A percentile compares a stretch with the other conserved stretches of the same genome.
Evolutionary conservation across 2,113 vertebrate species (phyloP).

Genomic region (Laticauda colubrina): DNA sequence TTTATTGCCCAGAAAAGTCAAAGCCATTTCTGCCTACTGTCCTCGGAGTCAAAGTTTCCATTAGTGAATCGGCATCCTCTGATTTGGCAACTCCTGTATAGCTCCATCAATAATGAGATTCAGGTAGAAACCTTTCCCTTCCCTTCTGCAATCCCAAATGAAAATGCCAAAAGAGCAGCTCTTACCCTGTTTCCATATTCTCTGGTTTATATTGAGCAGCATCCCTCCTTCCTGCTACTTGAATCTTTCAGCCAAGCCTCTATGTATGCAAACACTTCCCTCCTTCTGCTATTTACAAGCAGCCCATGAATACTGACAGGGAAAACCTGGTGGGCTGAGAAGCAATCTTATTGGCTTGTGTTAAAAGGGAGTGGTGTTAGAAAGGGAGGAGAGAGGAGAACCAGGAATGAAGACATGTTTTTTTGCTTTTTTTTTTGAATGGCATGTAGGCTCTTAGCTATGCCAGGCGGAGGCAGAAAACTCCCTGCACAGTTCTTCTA

Average conservation of each 20-base stretch:
- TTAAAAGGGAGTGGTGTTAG: conserved; percentile 44
- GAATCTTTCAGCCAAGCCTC: conserved; percentile 10
- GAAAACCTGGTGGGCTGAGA: conserved; percentile 35
- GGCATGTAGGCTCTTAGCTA: conserved; percentile 14
- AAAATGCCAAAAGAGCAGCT: conserved; percentile 21
- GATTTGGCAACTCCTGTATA: neutral
- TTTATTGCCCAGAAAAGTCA: neutral
- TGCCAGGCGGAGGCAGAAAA: conserved; percentile 40
- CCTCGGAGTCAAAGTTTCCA: conserved; percentile 11
- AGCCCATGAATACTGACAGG: conserved; percentile 37
- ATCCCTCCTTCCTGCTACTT: conserved; percentile 8
- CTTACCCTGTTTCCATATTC: conserved; percentile 2
- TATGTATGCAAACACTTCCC: conserved; percentile 12
- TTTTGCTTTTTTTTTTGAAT: conserved; percentile 11
- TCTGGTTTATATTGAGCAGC: conserved; percentile 1
- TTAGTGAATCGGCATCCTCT: neutral
- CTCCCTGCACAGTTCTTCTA: conserved; percentile 9
- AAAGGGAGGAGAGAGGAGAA: conserved; percentile 19
- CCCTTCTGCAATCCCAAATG: neutral
- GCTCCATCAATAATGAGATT: conserved; percentile 11
- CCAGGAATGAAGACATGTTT: neutral
- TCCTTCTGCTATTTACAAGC: conserved; percentile 56
- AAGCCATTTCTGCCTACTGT: neutral
- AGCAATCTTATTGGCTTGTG: conserved; percentile 52
- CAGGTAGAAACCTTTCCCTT: neutral